phyloP scores from a whole-genome alignment of 53 echinoderm and acorn worm species.

The Zoroaster sp. region DNA sequence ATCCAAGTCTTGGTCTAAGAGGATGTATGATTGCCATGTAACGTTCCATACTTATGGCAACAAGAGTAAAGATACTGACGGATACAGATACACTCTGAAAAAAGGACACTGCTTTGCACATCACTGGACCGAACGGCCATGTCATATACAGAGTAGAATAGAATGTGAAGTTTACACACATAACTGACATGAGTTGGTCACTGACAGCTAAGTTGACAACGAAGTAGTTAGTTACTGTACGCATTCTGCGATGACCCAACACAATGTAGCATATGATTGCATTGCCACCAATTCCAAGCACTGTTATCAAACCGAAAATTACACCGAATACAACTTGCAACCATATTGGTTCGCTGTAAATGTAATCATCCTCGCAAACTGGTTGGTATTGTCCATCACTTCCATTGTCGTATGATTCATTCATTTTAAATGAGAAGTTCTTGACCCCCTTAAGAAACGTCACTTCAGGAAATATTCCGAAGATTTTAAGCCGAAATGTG shows the following conservation, averaged over 20 bases:
- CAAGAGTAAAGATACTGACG: slow-evolving; percentile 89
- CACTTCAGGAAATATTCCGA: background rate
- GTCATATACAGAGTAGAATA: slow-evolving; percentile 82
- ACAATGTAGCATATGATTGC: slow-evolving; percentile 92
- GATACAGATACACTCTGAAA: slow-evolving; percentile 87
- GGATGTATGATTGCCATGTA: slow-evolving; percentile 95
- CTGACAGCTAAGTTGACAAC: slow-evolving; percentile 89
- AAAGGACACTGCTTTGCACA: slow-evolving; percentile 84
- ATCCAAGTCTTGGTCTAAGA: slow-evolving; percentile 85
- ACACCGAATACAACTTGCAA: slow-evolving; percentile 78
- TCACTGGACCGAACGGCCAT: slow-evolving; percentile 87
- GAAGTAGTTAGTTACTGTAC: slow-evolving; percentile 97
- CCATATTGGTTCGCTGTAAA: slow-evolving; percentile 77
- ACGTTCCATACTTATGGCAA: slow-evolving; percentile 91
- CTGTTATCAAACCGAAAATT: slow-evolving; percentile 67
- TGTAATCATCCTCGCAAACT: background rate
- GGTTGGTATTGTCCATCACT: background rate
- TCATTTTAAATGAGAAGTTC: background rate
- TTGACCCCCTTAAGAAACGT: background rate
- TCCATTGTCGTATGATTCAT: background rate
- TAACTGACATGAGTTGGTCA: slow-evolving; percentile 85
- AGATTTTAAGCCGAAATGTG: background rate
- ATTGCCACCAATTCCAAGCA: slow-evolving; percentile 84
- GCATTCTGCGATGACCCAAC: slow-evolving; percentile 86
- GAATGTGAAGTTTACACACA: slow-evolving; percentile 88